Evolutionary conservation across 2,888 invertebrate species (phyloP).

Genomic region (Meiosimyza platycephala): DNA sequence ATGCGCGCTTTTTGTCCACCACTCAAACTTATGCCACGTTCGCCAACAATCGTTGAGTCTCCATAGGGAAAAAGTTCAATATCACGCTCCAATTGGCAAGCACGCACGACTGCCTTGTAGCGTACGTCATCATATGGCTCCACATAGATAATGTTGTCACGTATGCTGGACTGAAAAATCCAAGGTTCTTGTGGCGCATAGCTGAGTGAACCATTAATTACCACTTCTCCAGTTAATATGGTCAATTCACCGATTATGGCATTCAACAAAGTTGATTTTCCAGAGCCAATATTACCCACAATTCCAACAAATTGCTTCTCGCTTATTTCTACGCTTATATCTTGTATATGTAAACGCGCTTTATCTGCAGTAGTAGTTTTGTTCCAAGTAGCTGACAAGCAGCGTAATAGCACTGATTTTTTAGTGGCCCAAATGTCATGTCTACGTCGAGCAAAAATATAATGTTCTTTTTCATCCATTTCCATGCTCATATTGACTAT

Average conservation of each 20-base stretch:
- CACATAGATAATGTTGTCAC: conserved; percentile 94
- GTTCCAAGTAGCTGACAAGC: conserved; percentile 70
- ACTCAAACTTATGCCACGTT: conserved; percentile 78
- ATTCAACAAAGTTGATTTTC: conserved; percentile 79
- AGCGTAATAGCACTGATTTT: conserved; percentile 54
- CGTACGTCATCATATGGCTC: conserved; percentile 71
- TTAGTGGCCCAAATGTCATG: conserved; percentile 67
- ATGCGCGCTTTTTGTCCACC: conserved; percentile 83
- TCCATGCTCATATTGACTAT: conserved; percentile 55
- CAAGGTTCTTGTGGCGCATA: conserved; percentile 88
- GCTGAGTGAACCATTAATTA: conserved; percentile 74
- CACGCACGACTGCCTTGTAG: conserved; percentile 68
- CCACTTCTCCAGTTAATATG: conserved; percentile 71
- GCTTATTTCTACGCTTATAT: conserved; percentile 67
- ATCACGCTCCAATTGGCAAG: conserved; percentile 74
- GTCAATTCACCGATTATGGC: conserved; percentile 79
- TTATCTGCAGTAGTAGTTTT: conserved; percentile 48
- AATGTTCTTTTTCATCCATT: conserved; percentile 44
- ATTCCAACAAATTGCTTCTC: conserved; percentile 65
- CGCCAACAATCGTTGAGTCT: conserved; percentile 71
- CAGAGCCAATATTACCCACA: conserved; percentile 80
- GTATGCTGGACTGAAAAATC: conserved; percentile 81
- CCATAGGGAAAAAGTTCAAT: conserved; percentile 72
- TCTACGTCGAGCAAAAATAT: too few species aligned
- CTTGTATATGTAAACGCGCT: conserved; percentile 42